phyloP scores from a whole-genome alignment of 1,140 invertebrate species.

The Drosophila sulfurigaster region DNA sequence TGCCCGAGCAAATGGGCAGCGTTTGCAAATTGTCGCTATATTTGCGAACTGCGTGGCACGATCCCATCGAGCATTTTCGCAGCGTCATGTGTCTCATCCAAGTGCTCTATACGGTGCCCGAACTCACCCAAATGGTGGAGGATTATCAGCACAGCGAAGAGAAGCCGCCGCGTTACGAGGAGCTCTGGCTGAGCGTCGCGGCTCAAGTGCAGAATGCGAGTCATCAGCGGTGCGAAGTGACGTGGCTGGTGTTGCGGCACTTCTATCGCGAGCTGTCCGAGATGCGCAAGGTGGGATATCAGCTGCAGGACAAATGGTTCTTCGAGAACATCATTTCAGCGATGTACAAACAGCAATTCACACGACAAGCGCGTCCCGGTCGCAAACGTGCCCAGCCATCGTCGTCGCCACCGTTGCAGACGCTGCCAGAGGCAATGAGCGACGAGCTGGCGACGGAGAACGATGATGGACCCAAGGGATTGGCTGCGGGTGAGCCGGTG shows the following conservation, averaged over 20 bases:
- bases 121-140: slow-evolving; percentile 46
- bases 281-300: slow-evolving; percentile 68
- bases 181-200: slow-evolving; percentile 41
- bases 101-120: slow-evolving; percentile 41
- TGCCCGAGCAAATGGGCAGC: slow-evolving; percentile 24
- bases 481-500: background rate
- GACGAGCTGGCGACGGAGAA: too few relatives aligned
- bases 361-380: background rate
- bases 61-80: slow-evolving; percentile 74
- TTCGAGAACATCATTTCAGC: slow-evolving; percentile 64
- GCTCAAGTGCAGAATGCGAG: background rate
- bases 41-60: slow-evolving; percentile 49
- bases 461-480: too few relatives aligned
- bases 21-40: slow-evolving; percentile 67
- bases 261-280: slow-evolving; percentile 64
- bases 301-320: slow-evolving; percentile 77
- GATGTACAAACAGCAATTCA: slow-evolving; percentile 32
- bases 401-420: background rate
- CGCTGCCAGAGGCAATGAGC: background rate
- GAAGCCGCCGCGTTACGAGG: slow-evolving; percentile 45
- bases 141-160: background rate
- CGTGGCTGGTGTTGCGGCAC: slow-evolving; percentile 69
- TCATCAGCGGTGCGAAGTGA: slow-evolving; percentile 64
- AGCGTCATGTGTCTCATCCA: slow-evolving; percentile 55
- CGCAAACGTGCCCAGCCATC: background rate